Base-by-base conservation (phyloP, 2,113 vertebrate species). In the Carettochelys insculpta region DNA sequence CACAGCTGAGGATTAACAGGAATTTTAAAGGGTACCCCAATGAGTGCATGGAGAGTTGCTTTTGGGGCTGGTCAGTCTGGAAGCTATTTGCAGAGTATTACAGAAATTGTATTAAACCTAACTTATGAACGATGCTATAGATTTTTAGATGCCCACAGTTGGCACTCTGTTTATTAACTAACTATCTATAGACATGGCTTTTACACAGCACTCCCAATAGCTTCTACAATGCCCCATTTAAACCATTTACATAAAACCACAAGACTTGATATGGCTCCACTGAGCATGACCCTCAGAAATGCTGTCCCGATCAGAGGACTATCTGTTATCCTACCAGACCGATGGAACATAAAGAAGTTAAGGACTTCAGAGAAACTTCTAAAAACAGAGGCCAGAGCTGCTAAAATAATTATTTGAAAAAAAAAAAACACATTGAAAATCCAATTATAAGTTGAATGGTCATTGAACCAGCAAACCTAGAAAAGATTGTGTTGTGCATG, bases 361-460 rank as follows among this genome's bases (percentile, higher is more conserved):
- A 83, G 34, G 38, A 41, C 2, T 73, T 2, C 14, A 3, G 43
- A 77, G 24, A 71, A 77, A 65, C 0, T 58, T 93, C 29, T 14
- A 48, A 47, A 90, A 83, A 87, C 7, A 68, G 1, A 83, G 24
- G 50, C 2, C n/a, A 86, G 78, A 92, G 11, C 8, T 93, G 5
- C 25, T 88, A 51, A 47, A 80, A 77, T 34, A 83, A 58, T 87
- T 68, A 68, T 52, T 80, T 90, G 3, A 0, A 2, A 19, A n/a
- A 89, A 13, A n/a, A n/a, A n/a, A n/a, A n/a, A n/a, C n/a, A n/a
- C n/a, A 29, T 89, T 29, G 83, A 93, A 93, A 84, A 71, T 53
- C 4, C 29, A 89, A 82, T 95, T 87, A 73, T 61, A 89, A 88
- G 56, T 43, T 58, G 12, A 43, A 11, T 5, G 8, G 8, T 41